Conservation (phyloP, 2,888 invertebrate species). For the Drosophila pseudotalamancana region DNA sequence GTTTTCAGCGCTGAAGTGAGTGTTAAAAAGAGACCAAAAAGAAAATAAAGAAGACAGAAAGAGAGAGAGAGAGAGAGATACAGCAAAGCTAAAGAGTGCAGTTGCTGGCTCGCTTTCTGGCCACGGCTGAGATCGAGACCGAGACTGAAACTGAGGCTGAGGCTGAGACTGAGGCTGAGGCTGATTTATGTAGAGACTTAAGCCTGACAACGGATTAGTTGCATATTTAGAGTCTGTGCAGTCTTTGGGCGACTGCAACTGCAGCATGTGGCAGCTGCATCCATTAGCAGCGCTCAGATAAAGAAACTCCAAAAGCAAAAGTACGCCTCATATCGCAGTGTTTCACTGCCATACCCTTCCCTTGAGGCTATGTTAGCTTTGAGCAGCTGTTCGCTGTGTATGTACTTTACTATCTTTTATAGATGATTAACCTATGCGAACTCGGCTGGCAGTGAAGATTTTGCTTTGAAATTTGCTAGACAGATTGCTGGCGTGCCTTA, state of each 20-base stretch:
- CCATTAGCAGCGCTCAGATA: constrained; percentile 72
- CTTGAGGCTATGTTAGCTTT: neutral
- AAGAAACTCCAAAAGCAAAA: constrained; percentile 53
- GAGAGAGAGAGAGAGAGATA: constrained; percentile 19
- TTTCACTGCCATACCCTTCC: constrained; percentile 23
- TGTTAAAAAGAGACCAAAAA: constrained; percentile 3
- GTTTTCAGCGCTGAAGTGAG: constrained; percentile 33
- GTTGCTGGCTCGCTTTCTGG: constrained; percentile 35
- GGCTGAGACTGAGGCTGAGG: too few relatives aligned
- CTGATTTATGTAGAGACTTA: constrained; percentile 74
- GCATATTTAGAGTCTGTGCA: constrained; percentile 55
- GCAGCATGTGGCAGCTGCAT: constrained; percentile 74
- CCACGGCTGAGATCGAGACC: constrained; percentile 19
- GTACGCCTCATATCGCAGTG: constrained; percentile 20
- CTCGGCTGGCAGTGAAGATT: neutral
- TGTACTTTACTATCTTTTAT: too few relatives aligned
- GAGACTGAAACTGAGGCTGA: too few relatives aligned
- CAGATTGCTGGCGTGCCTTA: neutral
- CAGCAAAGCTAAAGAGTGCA: constrained; percentile 39
- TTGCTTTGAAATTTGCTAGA: neutral
- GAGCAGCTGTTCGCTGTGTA: neutral
- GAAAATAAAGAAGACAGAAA: constrained; percentile 2
- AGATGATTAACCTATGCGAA: neutral
- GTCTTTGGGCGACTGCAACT: constrained; percentile 51
- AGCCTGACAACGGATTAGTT: constrained; percentile 77